phyloP scores from a whole-genome alignment of 2,797 vertebrate species.

The Clarias fuscus region DNA sequence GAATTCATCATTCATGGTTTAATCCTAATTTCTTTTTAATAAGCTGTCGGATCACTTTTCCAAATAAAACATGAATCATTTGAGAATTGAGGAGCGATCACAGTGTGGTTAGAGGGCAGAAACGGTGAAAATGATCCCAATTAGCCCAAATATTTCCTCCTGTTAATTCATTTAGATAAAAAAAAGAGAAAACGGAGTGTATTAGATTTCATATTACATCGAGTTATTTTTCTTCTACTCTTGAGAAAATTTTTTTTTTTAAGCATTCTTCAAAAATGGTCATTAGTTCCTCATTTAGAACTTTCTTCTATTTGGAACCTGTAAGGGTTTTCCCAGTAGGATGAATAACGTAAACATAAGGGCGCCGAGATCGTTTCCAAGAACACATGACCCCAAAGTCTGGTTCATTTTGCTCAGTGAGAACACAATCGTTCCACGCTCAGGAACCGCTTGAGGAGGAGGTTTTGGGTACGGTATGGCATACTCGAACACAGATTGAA shows the following conservation, averaged over 20 bases:
- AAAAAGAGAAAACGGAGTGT: background rate
- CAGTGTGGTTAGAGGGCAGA: conserved; percentile 12
- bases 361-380: no score
- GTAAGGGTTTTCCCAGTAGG: background rate
- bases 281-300: background rate
- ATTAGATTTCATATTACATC: conserved; percentile 2
- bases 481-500: no score
- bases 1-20: background rate
- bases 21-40: conserved; percentile 13
- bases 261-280: background rate
- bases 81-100: background rate
- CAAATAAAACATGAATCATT: background rate
- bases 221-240: background rate
- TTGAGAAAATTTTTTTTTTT: background rate
- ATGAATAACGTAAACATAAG: background rate
- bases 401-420: no score
- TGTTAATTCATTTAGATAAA: conserved; percentile 18
- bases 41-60: background rate
- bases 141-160: conserved; percentile 25
- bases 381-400: no score
- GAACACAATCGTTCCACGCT: no score
- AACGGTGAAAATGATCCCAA: conserved; percentile 16
- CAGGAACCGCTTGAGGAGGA: no score
- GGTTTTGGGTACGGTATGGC: no score
- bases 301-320: background rate